Conservation (phyloP, 2,888 invertebrate species). For the Andrena chrysosceles region DNA sequence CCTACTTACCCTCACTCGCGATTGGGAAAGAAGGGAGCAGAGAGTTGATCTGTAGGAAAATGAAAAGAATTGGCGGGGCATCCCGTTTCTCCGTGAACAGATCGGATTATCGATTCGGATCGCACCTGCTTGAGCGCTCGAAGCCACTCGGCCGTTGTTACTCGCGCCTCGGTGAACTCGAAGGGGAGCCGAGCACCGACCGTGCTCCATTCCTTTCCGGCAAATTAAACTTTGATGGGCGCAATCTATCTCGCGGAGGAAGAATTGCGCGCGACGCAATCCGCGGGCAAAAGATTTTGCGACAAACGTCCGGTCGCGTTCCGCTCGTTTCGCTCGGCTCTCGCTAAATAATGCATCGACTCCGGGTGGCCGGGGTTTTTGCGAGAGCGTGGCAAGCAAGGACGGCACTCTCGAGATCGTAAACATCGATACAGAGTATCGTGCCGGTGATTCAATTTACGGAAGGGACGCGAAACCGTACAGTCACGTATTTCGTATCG, state of each 20-base stretch:
- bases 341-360: conserved; percentile 53
- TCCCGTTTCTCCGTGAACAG: not conserved
- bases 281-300: conserved; percentile 21
- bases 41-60: no score
- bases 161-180: conserved; percentile 33
- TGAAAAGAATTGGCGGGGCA: not conserved
- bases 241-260: conserved; percentile 1
- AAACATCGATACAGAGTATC: conserved; percentile 60
- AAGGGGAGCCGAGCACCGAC: conserved; percentile 15
- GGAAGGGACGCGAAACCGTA: conserved; percentile 64
- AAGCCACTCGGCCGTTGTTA: conserved; percentile 28
- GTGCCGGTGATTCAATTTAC: conserved; percentile 65
- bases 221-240: conserved; percentile 32
- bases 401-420: conserved; percentile 51
- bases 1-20: no score
- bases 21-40: no score
- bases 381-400: conserved; percentile 1
- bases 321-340: conserved; percentile 23
- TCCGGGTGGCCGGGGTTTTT: conserved; percentile 1
- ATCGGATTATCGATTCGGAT: not conserved
- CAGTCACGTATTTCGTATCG: conserved; percentile 62
- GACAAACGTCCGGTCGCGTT: conserved; percentile 19
- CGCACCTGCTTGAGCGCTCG: conserved; percentile 20
- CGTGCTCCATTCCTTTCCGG: conserved; percentile 36
- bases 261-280: conserved; percentile 8